Conservation (phyloP, 2,113 vertebrate genomes). For the Aix galericulata region DNA sequence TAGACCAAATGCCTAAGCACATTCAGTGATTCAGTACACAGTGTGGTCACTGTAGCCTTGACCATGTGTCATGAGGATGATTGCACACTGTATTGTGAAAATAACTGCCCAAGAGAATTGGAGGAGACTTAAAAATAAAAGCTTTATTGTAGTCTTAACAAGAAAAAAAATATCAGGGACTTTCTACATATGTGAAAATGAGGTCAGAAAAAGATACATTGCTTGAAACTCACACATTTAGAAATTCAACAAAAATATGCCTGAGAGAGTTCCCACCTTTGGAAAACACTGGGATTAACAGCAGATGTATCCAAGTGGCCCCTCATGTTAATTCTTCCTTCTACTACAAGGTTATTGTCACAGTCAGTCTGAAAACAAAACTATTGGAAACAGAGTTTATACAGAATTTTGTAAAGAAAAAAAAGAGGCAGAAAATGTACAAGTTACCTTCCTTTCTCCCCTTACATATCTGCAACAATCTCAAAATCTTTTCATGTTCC, state of each 20-base stretch:
- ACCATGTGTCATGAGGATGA: neutral
- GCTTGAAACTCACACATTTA: neutral
- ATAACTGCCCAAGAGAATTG: neutral
- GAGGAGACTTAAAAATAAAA: neutral
- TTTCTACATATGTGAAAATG: neutral
- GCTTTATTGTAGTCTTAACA: slow-evolving; percentile 24
- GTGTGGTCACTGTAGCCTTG: neutral
- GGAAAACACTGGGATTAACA: neutral
- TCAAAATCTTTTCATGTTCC: neutral
- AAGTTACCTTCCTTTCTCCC: neutral
- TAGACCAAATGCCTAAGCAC: neutral
- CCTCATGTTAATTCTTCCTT: neutral
- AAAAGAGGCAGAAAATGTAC: neutral
- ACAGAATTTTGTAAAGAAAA: neutral
- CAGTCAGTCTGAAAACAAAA: neutral
- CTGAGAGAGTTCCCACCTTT: neutral
- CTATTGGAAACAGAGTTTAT: neutral
- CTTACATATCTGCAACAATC: neutral
- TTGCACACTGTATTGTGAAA: neutral
- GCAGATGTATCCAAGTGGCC: neutral
- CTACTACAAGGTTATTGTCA: neutral
- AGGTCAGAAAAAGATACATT: neutral
- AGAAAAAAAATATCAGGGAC: neutral
- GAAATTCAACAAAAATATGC: neutral
- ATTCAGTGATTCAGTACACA: neutral